Evolutionary conservation across 2,888 invertebrate species (phyloP), one percentile per base, ranked within the genome.

Genomic region (Mongoloraphidia duomilia): DNA sequence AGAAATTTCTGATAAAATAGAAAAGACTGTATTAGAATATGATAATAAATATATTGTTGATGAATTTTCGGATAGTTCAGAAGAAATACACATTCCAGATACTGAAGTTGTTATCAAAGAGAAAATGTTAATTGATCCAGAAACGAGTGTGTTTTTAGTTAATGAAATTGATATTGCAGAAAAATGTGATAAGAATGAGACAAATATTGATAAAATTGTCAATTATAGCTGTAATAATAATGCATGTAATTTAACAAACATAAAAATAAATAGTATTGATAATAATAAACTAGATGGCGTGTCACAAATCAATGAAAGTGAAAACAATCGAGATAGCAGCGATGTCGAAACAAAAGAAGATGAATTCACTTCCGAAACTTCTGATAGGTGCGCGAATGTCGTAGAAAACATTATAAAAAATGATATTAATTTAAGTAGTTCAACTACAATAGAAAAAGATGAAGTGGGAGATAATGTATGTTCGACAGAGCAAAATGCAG

Each of bases 1-100:
- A 10, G 10, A 44, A 3, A 55, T 60, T 45, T 59, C 60, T 49
- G 54, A 50, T 45, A 48, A 50, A 36, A 44, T 50, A 33, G 54
- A 49, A n/a, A 53, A 52, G 41, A 51, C 38, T 9, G 34, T 36
- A 26, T 41, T 12, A 12, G 39, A 47, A 9, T 35, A 12, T 12
- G 54, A 54, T 9, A 49, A 49, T 44, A 55, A 58, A 41, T 54
- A 57, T 47, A 50, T 50, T n/a, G 50, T 52, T 3, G 57, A 58
- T 17, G 61, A 63, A 43, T 59, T 58, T 41, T 57, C 60, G 50
- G 60, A 59, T 13, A 53, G 56, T 34, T 57, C 59, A 11, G 57
- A 56, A 13, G 50, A 53, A 26, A 55, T 58, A 38, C 55, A 54
- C 46, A 43, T 57, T 33, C 52, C 56, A 2, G 58, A 61, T 35